These are phyloP conservation scores for Piliocolobus tephrosceles DNA, from an alignment of 2,113 vertebrate species.

Conservation along the genomic window DNA sequence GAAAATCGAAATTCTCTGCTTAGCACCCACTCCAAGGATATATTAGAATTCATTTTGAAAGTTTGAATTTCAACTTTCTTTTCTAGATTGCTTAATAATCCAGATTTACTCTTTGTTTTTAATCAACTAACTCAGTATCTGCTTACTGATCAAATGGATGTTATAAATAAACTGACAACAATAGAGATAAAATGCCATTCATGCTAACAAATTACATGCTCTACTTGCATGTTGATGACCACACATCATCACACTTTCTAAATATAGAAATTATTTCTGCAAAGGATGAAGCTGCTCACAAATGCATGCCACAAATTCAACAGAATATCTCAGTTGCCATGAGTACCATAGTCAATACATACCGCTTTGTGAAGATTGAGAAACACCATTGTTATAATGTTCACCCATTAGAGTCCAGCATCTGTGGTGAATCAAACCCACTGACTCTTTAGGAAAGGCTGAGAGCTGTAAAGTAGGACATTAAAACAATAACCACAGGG, in stretches of 20 bases:
- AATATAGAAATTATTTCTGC: neutral
- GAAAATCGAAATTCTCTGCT: neutral
- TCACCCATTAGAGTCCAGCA: neutral
- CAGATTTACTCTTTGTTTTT: conserved; percentile 16
- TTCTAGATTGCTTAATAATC: neutral
- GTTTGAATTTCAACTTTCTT: neutral
- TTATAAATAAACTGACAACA: neutral
- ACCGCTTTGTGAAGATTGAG: neutral
- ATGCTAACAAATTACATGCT: neutral
- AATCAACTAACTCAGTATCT: neutral
- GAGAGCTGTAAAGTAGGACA: neutral
- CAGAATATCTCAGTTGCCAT: neutral
- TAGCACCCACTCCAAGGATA: neutral
- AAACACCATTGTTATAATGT: neutral
- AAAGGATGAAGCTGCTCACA: neutral
- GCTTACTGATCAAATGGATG: neutral
- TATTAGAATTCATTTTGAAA: neutral
- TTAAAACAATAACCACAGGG: neutral
- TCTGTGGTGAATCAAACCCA: neutral
- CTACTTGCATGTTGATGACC: neutral
- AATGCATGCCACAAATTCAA: neutral
- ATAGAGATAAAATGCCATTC: conserved; percentile 1
- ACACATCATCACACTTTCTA: neutral
- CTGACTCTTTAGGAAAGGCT: neutral
- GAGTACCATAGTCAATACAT: neutral